Percentiles rank a stretch among this genome's conserved stretches.
Evolutionary conservation across 2,797 vertebrate species (phyloP).

Genomic region (Melanotaenia pygmaea): DNA sequence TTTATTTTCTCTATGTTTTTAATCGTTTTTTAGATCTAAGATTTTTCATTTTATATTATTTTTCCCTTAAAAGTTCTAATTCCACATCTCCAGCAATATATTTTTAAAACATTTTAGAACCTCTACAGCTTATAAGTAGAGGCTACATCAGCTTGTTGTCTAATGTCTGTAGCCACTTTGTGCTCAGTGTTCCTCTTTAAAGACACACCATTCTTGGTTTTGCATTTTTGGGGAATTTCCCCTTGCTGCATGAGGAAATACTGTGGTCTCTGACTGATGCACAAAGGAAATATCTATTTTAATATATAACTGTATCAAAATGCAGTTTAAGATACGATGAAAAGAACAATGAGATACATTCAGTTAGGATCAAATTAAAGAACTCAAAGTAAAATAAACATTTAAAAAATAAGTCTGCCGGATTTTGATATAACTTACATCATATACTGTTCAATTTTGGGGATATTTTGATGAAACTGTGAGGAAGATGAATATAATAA

Average conservation of each 20-base stretch:
- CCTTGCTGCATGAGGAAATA: background rate
- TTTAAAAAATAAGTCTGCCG: background rate
- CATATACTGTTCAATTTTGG: background rate
- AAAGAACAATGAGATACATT: background rate
- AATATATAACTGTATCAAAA: background rate
- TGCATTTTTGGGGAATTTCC: slow-evolving; percentile 13
- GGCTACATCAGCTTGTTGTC: background rate
- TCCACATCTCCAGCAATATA: background rate
- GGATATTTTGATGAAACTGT: background rate
- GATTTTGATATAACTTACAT: too few relatives aligned
- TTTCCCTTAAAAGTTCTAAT: background rate
- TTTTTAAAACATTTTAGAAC: background rate
- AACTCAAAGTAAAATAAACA: background rate
- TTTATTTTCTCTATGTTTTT: background rate
- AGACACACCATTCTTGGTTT: slow-evolving; percentile 12
- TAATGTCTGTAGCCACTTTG: slow-evolving; percentile 5
- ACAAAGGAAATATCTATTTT: background rate
- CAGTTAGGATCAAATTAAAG: too few relatives aligned
- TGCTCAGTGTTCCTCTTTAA: slow-evolving; percentile 31
- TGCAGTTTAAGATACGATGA: background rate
- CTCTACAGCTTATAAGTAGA: background rate
- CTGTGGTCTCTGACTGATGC: slow-evolving; percentile 17
- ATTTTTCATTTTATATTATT: too few relatives aligned
- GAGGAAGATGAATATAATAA: background rate
- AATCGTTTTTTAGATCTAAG: background rate